Evolutionary conservation across 2,113 vertebrate genomes (phyloP).

Genomic region (Dipodomys stephensi): DNA sequence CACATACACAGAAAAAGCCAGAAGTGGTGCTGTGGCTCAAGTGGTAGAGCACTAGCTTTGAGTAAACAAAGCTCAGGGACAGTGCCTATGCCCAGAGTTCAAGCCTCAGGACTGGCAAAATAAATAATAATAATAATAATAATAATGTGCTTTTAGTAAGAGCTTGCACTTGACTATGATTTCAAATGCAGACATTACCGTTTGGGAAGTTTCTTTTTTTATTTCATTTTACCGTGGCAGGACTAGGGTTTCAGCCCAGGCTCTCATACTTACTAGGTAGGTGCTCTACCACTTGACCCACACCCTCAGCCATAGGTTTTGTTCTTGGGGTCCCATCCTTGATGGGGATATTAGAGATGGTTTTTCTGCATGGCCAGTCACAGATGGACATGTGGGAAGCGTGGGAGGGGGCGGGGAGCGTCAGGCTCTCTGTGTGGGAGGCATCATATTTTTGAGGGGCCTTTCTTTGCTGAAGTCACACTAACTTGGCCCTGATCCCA

Average conservation of each 20-base stretch:
- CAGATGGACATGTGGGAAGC: neutral
- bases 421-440: neutral
- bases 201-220: neutral
- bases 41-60: too few species aligned
- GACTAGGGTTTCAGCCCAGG: too few species aligned
- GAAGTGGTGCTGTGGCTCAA: too few species aligned
- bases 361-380: neutral
- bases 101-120: too few species aligned
- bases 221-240: too few species aligned
- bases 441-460: neutral
- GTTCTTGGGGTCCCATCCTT: neutral
- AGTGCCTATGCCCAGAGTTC: too few species aligned
- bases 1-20: too few species aligned
- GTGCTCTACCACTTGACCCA: too few species aligned
- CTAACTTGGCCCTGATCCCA: neutral
- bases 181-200: neutral
- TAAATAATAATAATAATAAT: neutral
- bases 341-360: too few species aligned
- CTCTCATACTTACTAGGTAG: too few species aligned
- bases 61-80: too few species aligned
- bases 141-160: neutral
- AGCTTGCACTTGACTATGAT: neutral
- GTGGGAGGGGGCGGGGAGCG: accelerated
- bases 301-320: neutral
- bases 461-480: conserved; percentile 6